phyloP scores from a whole-genome alignment of 2,888 invertebrate species.

The Nineta flava region DNA sequence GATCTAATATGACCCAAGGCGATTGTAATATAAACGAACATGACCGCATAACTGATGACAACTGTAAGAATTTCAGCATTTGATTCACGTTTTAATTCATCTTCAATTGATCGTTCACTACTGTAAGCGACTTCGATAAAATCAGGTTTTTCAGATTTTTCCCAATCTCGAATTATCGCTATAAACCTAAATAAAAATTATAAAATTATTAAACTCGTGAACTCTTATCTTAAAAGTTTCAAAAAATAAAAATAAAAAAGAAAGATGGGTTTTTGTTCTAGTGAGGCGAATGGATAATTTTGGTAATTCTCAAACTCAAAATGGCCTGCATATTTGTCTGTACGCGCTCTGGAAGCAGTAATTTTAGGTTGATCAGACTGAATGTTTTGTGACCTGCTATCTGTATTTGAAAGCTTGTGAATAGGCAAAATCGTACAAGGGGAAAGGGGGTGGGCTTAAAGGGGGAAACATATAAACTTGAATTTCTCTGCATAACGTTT shows the following conservation, averaged over 20 bases:
- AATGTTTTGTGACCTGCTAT: too few species aligned
- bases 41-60: conserved; percentile 72
- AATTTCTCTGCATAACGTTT: too few species aligned
- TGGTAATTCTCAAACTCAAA: too few species aligned
- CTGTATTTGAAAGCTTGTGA: too few species aligned
- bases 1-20: conserved; percentile 63
- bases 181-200: conserved; percentile 35
- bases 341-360: too few species aligned
- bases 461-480: too few species aligned
- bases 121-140: conserved; percentile 55
- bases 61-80: conserved; percentile 72
- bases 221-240: neutral
- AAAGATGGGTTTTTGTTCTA: neutral
- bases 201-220: neutral
- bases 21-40: conserved; percentile 84
- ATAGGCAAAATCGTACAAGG: too few species aligned
- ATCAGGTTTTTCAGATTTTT: conserved; percentile 31
- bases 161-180: conserved; percentile 44
- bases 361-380: too few species aligned
- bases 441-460: too few species aligned
- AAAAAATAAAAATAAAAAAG: neutral
- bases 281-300: too few species aligned
- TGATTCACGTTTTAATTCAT: conserved; percentile 79
- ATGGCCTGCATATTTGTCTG: too few species aligned
- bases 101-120: conserved; percentile 80